Percentiles rank a stretch among this genome's conserved stretches.
Conservation (phyloP, 2,888 invertebrate genomes). For the Fragum whitleyi region DNA sequence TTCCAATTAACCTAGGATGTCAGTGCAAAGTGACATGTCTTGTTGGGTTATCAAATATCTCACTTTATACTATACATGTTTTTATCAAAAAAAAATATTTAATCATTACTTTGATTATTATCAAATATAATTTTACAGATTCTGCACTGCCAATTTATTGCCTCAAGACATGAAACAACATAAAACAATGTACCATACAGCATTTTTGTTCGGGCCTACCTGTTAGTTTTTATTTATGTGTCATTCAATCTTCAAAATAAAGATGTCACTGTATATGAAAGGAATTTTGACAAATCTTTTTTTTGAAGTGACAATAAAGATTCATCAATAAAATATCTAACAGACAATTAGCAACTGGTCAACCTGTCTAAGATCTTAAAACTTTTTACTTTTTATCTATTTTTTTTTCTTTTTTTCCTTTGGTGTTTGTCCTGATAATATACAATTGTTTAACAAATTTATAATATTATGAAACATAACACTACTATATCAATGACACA, state of each 20-base stretch:
- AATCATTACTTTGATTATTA: conserved; percentile 24
- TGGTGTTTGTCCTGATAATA: too few relatives aligned
- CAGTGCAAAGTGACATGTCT: conserved; percentile 20
- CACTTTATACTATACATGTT: conserved; percentile 3
- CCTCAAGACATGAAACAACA: background rate
- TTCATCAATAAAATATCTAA: conserved; percentile 14
- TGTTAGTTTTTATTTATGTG: background rate
- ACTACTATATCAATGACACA: too few relatives aligned
- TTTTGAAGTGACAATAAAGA: conserved; percentile 28
- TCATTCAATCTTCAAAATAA: conserved; percentile 25
- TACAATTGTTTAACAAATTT: too few relatives aligned
- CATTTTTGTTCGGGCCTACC: background rate
- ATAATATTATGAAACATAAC: too few relatives aligned
- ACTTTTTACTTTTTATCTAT: background rate
- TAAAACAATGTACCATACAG: background rate
- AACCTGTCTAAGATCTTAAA: background rate
- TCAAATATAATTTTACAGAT: conserved; percentile 20
- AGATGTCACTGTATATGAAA: conserved; percentile 24
- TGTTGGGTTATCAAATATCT: conserved; percentile 7
- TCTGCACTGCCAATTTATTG: conserved; percentile 5
- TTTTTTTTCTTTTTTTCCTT: too few relatives aligned
- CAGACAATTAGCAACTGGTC: background rate
- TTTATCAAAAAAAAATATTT: conserved; percentile 23
- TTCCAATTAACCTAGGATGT: conserved; percentile 25
- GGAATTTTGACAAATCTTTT: conserved; percentile 28